Evolutionary conservation across 2,797 vertebrate species (phyloP), one percentile per base, ranked within the genome.

Genomic region (Acanthiza pusilla): DNA sequence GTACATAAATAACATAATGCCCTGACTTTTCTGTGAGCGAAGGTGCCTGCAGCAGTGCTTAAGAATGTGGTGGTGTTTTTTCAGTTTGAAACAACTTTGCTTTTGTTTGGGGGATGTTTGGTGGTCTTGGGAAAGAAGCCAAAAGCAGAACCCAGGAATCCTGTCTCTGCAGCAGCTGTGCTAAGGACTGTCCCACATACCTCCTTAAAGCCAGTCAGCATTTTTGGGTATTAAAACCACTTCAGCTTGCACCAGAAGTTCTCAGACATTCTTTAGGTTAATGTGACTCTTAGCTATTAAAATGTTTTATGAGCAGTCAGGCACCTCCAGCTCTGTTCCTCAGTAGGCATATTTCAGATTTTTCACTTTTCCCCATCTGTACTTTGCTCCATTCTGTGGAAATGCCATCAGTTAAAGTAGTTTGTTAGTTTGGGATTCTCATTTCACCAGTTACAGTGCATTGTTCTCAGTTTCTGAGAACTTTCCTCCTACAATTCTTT

Each of bases 231-330:
- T 91, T 92, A 62, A 91, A 92, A 34, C 29, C 42, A 83, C 61
- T 88, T 80, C 57, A 78, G n/a, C 88, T 83, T 85, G 73, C 43
- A 82, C 47, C 38, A 73, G 65, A 58, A 62, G 26, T 81, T 94
- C 79, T 81, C 93, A 94, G 73, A 53, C 83, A 57, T 94, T 88
- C 89, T 91, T 94, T 78, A 86, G 36, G 54, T 90, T 75, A 72
- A 55, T 32, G 34, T 30, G 47, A 75, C 30, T 51, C 76, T 38
- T 54, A 13, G 66, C 61, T 70, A 17, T 89, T 88, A 70, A 85
- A 80, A 32, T 38, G n/a, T 23, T 76, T 86, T 85, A 57, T 51
- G 42, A 65, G 76, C 48, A 74, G 38, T 18, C 53, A 70, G 72
- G 66, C 72, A 89, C 50, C 42, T 78, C 42, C 57, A 83, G 58